Percentiles rank a stretch among this genome's conserved stretches.
Conservation (phyloP, 1,140 invertebrate genomes). For the Brachionus rotundiformis region DNA sequence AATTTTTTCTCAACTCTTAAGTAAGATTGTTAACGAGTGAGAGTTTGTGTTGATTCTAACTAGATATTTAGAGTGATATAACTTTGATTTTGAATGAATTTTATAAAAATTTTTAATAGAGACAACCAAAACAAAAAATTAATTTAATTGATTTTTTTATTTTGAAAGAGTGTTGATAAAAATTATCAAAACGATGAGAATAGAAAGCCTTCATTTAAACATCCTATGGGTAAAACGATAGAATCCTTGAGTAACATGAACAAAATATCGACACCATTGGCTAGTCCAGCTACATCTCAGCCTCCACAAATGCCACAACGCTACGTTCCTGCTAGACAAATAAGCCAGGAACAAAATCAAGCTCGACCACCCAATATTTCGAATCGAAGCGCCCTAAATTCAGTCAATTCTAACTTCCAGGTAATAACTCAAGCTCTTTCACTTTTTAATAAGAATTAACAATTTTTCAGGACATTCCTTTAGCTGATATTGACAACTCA, state of each 20-base stretch:
- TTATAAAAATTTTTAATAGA: not conserved
- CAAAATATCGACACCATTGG: conserved; percentile 38
- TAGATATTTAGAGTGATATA: conserved; percentile 30
- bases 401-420: not conserved
- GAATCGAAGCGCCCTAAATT: not conserved
- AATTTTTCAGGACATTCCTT: not conserved
- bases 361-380: not conserved
- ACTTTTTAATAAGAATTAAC: not conserved
- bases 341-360: conserved; percentile 24
- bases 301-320: not conserved
- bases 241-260: not conserved
- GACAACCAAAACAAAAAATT: not conserved
- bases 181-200: conserved; percentile 38
- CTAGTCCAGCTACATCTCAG: not conserved
- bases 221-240: conserved; percentile 1
- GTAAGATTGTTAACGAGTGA: not conserved
- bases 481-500: not conserved
- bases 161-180: conserved; percentile 39
- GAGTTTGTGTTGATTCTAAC: not conserved
- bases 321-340: conserved; percentile 35
- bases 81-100: conserved; percentile 11
- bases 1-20: conserved; percentile 5
- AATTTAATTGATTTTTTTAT: conserved; percentile 26
- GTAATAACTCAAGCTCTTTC: not conserved
- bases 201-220: conserved; percentile 13